Evolutionary conservation across 2,113 vertebrate species (phyloP), one percentile per base, ranked within the genome.

Genomic region (Cnemophilus loriae): DNA sequence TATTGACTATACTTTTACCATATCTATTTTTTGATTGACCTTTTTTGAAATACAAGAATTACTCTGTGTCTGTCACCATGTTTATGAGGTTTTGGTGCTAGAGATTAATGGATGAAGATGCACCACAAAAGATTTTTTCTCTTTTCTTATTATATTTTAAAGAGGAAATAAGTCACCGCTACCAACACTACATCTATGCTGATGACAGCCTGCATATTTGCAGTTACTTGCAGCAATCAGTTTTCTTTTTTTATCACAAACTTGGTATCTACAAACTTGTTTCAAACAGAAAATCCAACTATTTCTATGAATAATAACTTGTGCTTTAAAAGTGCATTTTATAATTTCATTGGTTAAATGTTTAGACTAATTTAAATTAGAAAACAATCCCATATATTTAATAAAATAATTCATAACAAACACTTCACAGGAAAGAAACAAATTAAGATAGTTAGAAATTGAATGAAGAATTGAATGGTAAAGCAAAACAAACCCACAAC

Each of bases 41-140:
- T 97, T 96, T 97, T 92, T 89, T 95, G 84, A 91, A 95, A 93
- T 86, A 84, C 53, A 86, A 90, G 15, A 69, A 95, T 94, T 95
- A 82, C n/a, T 93, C 35, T 90, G 32, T 84, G 46, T 90, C 74
- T 93, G 63, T 89, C 88, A 92, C 56, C 30, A 20, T 88, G 87
- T 67, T 95, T 93, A 95, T 92, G 78, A 89, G 22, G 57, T 63
- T 88, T 95, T 90, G 53, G 64, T 92, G 55, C 11, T 59, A 77
- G 24, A 92, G 71, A 97, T 94, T 76, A 93, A 97, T 92, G 53
- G 49, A 30, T 67, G n/a, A 84, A 93, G 26, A 89, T 70, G 81
- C 35, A 80, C 33, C 24, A 56, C 57, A 84, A 80, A 89, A 75
- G 18, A 73, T 74, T 69, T 95, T 41, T 77, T 80, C 46, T 74